Percentiles rank a stretch among this genome's conserved stretches.
Conservation (phyloP, 2,888 invertebrate species). For the Phytoseiulus persimilis region DNA sequence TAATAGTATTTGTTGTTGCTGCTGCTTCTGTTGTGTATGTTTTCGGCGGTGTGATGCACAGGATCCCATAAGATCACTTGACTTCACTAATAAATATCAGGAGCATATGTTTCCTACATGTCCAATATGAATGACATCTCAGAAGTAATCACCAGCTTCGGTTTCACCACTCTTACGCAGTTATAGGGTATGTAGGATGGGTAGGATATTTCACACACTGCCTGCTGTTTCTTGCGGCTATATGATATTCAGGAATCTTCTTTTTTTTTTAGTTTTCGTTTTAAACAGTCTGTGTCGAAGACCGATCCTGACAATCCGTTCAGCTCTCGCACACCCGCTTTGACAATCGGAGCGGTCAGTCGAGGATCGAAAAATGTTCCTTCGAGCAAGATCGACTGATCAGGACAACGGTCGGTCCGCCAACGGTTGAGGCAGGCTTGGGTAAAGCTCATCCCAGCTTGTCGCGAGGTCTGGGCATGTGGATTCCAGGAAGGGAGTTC, state of each 20-base stretch:
- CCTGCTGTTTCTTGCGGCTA: too few species aligned
- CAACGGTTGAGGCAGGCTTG: too few species aligned
- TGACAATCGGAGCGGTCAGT: not conserved
- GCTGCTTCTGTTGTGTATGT: not conserved
- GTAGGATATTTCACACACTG: not conserved
- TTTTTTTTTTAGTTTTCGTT: not conserved
- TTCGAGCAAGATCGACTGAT: too few species aligned
- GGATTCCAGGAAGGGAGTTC: too few species aligned
- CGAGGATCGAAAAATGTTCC: too few species aligned
- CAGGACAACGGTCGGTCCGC: too few species aligned
- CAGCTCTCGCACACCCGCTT: not conserved
- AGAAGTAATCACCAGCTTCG: not conserved
- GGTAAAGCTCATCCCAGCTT: too few species aligned
- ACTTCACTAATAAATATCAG: not conserved
- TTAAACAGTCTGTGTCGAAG: not conserved
- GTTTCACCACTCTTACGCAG: not conserved
- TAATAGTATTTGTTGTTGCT: not conserved
- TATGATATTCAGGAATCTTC: not conserved
- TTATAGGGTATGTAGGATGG: not conserved
- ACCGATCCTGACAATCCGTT: not conserved
- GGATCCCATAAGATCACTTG: not conserved
- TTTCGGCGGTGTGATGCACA: not conserved
- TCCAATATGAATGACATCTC: not conserved
- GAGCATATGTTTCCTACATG: not conserved
- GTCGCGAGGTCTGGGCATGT: too few species aligned